Evolutionary conservation across 2,797 vertebrate species (phyloP).

Genomic region (Xenentodon cancila): DNA sequence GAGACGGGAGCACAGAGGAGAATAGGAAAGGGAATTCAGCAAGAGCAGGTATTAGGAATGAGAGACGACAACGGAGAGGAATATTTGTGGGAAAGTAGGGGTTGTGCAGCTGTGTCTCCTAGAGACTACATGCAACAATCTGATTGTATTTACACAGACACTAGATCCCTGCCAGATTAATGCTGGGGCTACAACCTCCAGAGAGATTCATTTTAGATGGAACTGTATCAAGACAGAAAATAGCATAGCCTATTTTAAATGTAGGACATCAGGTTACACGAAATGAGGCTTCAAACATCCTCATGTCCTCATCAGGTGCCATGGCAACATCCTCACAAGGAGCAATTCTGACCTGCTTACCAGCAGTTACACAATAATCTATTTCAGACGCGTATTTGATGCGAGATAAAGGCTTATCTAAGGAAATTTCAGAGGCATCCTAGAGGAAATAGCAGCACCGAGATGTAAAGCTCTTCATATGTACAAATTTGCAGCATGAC

Average conservation of each 20-base stretch:
- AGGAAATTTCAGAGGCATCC: conserved; percentile 43
- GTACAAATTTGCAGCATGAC: conserved; percentile 16
- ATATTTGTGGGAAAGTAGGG: conserved; percentile 10
- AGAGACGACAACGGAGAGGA: conserved; percentile 24
- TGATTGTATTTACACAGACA: conserved; percentile 10
- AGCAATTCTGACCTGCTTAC: conserved; percentile 60
- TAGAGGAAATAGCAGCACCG: conserved; percentile 19
- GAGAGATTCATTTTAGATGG: conserved; percentile 52
- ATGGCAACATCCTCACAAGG: conserved; percentile 65
- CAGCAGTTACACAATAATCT: conserved; percentile 54
- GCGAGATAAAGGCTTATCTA: conserved; percentile 51
- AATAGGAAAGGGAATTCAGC: conserved; percentile 27
- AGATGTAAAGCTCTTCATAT: conserved; percentile 15
- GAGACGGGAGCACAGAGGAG: conserved; percentile 43
- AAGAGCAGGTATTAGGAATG: conserved; percentile 50
- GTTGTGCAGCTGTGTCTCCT: conserved; percentile 15
- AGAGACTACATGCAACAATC: conserved; percentile 28
- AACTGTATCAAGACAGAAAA: conserved; percentile 49
- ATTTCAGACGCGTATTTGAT: conserved; percentile 37
- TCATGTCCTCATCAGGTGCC: conserved; percentile 62
- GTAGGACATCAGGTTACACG: conserved; percentile 61
- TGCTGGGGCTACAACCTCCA: conserved; percentile 41
- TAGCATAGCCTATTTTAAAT: conserved; percentile 61
- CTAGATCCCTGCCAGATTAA: conserved; percentile 16
- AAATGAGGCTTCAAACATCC: conserved; percentile 57